Evolutionary conservation across 2,888 invertebrate genomes (phyloP).

Genomic region (Galerucella pusilla): DNA sequence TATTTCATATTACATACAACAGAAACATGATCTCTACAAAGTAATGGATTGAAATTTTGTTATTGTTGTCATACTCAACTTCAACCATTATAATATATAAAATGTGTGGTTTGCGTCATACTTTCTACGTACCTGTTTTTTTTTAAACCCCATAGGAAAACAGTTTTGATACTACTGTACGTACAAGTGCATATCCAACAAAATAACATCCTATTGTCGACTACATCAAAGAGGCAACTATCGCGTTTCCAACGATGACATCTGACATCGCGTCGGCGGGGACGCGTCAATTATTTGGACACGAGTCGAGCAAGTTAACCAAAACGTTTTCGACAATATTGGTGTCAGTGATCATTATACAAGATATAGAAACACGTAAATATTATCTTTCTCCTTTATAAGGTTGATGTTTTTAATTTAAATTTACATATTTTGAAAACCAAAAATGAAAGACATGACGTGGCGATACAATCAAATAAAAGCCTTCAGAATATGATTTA

Average conservation of each 20-base stretch:
- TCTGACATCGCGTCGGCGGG: slow-evolving; percentile 30
- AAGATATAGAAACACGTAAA: slow-evolving; percentile 10
- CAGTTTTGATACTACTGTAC: neutral
- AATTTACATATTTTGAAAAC: neutral
- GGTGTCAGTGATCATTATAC: slow-evolving; percentile 19
- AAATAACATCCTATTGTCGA: slow-evolving; percentile 26
- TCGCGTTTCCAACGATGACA: slow-evolving; percentile 24
- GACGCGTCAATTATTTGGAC: slow-evolving; percentile 51
- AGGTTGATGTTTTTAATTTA: neutral
- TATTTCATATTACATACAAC: no score
- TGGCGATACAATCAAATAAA: no score
- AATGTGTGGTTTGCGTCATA: no score
- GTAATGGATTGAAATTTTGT: no score
- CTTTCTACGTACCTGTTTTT: neutral
- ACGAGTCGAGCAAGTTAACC: slow-evolving; percentile 50
- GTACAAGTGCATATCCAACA: slow-evolving; percentile 21
- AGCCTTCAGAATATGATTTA: no score
- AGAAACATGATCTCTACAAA: no score
- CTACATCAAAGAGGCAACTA: slow-evolving; percentile 10
- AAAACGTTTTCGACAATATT: slow-evolving; percentile 44
- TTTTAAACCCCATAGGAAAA: neutral
- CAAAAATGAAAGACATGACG: no score
- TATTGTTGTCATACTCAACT: no score
- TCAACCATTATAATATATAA: no score
- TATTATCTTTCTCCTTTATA: neutral